Base-by-base conservation (phyloP, 1,140 invertebrate genomes). In the Sitodiplosis mosellana region DNA sequence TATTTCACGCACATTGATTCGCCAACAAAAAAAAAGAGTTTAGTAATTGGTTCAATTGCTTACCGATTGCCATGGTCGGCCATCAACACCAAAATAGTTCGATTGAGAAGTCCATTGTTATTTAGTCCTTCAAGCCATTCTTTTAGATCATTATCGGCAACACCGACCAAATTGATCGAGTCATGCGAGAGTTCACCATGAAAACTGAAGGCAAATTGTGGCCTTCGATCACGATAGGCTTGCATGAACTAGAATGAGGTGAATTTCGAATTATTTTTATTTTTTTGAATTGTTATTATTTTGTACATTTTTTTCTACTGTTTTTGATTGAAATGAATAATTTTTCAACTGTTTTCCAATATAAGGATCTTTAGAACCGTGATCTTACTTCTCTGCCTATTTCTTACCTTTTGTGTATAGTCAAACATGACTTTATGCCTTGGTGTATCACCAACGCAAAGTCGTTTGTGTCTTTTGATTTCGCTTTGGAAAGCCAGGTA, bases 151-250 rank as follows among this genome's bases (percentile, higher is more conserved):
- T 79, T 68, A 62, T 92, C 90, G 1, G 81, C 77, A 6, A 74
- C 71, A 34, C 77, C 74, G 19, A 91, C 74, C 55, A 81, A 66
- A 66, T 88, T 86, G 55, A 81, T 79, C 54, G 87, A 77, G 59
- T 91, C 81, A 56, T 94, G 84, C 3, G 86, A 91, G n/a, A 94
- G 70, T 59, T 91, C 87, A 0, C 78, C 79, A 57, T 92, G 86
- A 70, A 87, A 91, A 22, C 79, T 81, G 61, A 95, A 91, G 1
- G 77, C 64, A 61, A 92, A 95, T 55, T 82, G 82, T 3, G 80
- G 83, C 27, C 10, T 48, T 75, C 71, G 2, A 78, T 64, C 12
- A 65, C 65, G 11, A 66, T 66, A 33, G 70, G 55, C 53, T 60
- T 73, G 2, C 62, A 70, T 82, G 77, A 61, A 76, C 73, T 69